Conservation (phyloP, 1,140 invertebrate genomes). For the Trichomalopsis sarcophagae region DNA sequence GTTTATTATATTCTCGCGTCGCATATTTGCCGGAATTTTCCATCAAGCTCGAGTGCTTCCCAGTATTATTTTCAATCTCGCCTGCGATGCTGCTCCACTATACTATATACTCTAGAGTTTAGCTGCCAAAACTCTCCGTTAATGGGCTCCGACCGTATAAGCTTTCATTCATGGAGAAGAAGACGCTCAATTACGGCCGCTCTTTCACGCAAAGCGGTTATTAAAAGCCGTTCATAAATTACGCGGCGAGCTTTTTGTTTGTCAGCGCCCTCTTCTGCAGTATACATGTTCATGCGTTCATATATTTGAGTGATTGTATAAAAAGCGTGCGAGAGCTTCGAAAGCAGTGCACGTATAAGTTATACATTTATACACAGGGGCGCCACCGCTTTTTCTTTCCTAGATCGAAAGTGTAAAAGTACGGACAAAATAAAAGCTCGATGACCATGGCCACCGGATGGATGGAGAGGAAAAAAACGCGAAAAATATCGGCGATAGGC, state of each 20-base stretch:
- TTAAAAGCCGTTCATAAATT: constrained; percentile 42
- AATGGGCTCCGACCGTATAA: not conserved
- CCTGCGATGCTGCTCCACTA: not conserved
- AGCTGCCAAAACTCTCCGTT: not conserved
- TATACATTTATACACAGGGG: not conserved
- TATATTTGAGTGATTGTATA: not conserved
- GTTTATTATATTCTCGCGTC: not conserved
- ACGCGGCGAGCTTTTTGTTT: constrained; percentile 21
- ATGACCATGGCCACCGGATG: not conserved
- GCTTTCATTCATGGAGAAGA: constrained; percentile 11
- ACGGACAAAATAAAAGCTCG: not conserved
- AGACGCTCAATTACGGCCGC: not conserved
- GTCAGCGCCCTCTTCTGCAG: not conserved
- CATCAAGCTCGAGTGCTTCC: not conserved
- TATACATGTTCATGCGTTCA: not conserved
- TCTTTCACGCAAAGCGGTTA: not conserved
- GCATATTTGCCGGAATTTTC: not conserved
- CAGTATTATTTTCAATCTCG: not conserved
- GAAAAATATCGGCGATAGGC: no score
- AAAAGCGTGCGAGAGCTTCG: not conserved
- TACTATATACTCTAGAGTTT: not conserved
- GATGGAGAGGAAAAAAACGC: not conserved
- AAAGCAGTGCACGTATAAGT: not conserved
- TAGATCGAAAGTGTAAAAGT: not conserved
- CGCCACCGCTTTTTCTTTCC: not conserved